Conservation (phyloP, 2,113 vertebrate genomes). For the Benitochromis conjunctus region DNA sequence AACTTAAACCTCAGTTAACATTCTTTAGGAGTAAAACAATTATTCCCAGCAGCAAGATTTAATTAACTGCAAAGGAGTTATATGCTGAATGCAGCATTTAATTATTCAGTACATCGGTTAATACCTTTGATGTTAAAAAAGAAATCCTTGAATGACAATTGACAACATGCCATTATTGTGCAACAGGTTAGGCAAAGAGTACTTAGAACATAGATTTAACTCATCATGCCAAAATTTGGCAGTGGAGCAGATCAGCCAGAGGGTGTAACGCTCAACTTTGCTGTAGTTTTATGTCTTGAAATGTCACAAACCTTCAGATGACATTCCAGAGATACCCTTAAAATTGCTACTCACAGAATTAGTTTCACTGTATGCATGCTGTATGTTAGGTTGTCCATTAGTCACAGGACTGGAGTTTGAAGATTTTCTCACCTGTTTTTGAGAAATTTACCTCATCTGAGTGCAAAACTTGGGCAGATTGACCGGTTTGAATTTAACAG, state of each 20-base stretch:
- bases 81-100: too few species aligned
- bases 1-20: background rate
- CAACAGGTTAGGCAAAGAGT: background rate
- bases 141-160: background rate
- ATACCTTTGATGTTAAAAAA: background rate
- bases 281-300: background rate
- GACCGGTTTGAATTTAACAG: background rate
- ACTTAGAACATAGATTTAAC: background rate
- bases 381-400: background rate
- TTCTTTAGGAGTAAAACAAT: background rate
- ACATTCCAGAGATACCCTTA: background rate
- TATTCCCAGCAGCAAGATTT: background rate
- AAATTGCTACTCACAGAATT: background rate
- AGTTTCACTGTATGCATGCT: background rate
- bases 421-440: background rate
- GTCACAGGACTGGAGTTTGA: background rate
- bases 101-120: background rate
- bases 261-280: background rate
- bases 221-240: background rate
- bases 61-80: background rate
- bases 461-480: background rate
- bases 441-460: background rate
- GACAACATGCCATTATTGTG: background rate
- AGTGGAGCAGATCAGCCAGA: background rate
- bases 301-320: background rate